Percentiles rank a stretch among this genome's conserved stretches.
Conservation (phyloP, 2,888 invertebrate genomes). For the Phengaris arion region DNA sequence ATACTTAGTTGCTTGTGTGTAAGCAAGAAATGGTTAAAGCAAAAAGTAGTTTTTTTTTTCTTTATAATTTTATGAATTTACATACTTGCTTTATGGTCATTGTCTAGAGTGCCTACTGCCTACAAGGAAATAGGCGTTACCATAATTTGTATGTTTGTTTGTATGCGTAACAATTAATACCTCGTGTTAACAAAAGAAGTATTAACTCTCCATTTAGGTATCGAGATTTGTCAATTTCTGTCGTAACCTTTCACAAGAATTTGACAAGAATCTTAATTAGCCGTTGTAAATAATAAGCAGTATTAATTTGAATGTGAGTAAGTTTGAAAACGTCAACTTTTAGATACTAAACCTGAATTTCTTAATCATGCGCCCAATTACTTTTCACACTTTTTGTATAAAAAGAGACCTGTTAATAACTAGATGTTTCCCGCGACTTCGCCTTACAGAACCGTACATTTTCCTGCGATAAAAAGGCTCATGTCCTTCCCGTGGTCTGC, state of each 20-base stretch:
- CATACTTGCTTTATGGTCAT: no score
- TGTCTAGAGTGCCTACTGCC: no score
- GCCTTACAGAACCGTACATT: no score
- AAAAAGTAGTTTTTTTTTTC: no score
- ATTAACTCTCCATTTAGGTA: not conserved
- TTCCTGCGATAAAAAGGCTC: no score
- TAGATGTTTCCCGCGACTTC: no score
- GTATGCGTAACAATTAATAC: no score
- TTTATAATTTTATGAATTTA: no score
- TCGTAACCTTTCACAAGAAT: not conserved
- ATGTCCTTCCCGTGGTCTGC: no score
- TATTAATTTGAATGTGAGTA: not conserved
- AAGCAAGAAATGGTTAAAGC: not conserved
- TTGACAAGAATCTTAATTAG: constrained; percentile 12
- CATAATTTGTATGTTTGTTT: no score
- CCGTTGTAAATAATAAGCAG: not conserved
- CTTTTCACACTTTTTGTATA: not conserved
- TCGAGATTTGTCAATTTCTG: not conserved
- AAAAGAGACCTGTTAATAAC: not conserved
- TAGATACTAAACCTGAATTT: not conserved
- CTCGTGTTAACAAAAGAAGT: no score
- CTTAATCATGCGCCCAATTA: not conserved
- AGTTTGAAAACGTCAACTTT: not conserved
- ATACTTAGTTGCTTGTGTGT: not conserved
- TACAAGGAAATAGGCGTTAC: no score